phyloP scores from a whole-genome alignment of 2,113 vertebrate species.

The Chionis minor region DNA sequence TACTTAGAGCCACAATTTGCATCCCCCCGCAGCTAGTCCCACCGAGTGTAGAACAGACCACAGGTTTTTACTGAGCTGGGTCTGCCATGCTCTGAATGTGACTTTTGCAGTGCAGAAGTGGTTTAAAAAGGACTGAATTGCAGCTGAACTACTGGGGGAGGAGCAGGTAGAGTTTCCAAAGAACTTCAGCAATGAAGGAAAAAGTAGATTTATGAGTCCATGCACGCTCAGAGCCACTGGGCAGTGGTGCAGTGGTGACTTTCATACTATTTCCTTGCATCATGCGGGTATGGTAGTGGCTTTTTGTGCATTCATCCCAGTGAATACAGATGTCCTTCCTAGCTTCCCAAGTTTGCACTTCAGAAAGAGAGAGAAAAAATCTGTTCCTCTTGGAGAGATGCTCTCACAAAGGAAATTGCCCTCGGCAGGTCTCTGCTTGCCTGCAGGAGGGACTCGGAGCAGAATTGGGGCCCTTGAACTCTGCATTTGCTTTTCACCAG shows the following conservation, averaged over 20 bases:
- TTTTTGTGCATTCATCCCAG: background rate
- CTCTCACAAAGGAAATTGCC: background rate
- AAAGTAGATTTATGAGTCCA: background rate
- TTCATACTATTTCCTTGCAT: background rate
- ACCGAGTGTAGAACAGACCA: background rate
- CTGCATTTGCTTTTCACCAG: background rate
- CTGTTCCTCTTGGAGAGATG: background rate
- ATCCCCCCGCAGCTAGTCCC: background rate
- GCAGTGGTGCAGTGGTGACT: background rate
- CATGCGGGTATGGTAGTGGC: fast-evolving
- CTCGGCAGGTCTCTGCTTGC: background rate
- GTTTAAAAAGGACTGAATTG: background rate
- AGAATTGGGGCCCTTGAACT: background rate
- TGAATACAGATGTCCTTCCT: background rate
- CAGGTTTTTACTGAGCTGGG: background rate
- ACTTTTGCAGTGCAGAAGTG: background rate
- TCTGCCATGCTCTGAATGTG: background rate
- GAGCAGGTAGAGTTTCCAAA: background rate
- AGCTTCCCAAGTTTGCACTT: background rate
- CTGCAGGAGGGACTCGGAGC: background rate
- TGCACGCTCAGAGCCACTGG: background rate
- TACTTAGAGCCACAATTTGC: background rate
- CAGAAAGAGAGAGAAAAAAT: background rate
- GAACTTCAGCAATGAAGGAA: background rate
- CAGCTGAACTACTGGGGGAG: background rate